A percentile compares a stretch with the other conserved stretches of the same genome.
These are phyloP conservation scores for Linnaemya tessellans DNA, from an alignment of 2,888 invertebrate species.

Conservation along the genomic window DNA sequence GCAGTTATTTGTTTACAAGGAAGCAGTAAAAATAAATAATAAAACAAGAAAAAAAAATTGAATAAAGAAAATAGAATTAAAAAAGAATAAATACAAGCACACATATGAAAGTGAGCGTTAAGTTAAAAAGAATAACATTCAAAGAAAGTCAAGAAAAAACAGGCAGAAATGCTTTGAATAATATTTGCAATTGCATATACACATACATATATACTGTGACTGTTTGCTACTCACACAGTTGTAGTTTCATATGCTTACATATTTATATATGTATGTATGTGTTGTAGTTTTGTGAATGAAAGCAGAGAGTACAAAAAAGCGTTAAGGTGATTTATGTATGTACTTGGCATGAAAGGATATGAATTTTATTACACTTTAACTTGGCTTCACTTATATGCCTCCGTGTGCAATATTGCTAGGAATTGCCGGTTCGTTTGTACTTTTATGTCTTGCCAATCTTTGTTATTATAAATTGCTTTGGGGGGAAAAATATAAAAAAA, in stretches of 20 bases:
- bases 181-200: slow-evolving; percentile 17
- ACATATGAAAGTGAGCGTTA: slow-evolving; percentile 12
- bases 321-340: slow-evolving; percentile 73
- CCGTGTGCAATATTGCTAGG: slow-evolving; percentile 2
- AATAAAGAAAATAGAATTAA: not conserved
- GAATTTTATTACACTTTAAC: slow-evolving; percentile 71
- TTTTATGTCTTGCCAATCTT: slow-evolving; percentile 72
- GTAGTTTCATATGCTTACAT: not conserved
- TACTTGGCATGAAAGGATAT: slow-evolving; percentile 67
- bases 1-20: slow-evolving; percentile 78
- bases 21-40: not conserved
- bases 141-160: slow-evolving; percentile 8
- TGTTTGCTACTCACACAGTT: not conserved
- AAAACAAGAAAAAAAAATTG: not conserved
- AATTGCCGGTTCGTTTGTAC: not conserved
- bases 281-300: not conserved
- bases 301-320: slow-evolving; percentile 53
- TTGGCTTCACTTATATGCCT: slow-evolving; percentile 25
- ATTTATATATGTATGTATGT: not conserved
- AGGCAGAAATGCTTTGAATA: slow-evolving; percentile 35
- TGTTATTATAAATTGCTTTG: slow-evolving; percentile 8
- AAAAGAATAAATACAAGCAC: not conserved
- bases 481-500: not conserved
- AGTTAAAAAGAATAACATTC: slow-evolving; percentile 25
- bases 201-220: not conserved